Evolutionary conservation across 2,888 invertebrate genomes (phyloP), one percentile per base, ranked within the genome.

Genomic region (Deilephila elpenor): DNA sequence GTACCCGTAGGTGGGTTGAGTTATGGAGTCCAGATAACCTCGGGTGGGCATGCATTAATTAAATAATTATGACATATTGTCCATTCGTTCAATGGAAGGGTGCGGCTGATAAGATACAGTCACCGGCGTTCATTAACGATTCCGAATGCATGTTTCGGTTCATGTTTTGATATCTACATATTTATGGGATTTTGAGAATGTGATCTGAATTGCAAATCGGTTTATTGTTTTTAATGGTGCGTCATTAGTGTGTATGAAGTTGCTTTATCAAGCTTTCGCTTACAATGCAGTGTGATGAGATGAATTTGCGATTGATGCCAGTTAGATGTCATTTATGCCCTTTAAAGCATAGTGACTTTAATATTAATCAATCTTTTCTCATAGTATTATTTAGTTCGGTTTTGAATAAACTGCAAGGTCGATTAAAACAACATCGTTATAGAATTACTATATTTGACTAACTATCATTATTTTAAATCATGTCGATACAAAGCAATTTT

Each of bases 1-100:
- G 76, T 78, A 78, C 78, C 78, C 83, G 89, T 89, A 88, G 86
- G 84, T 82, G 82, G 81, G 76, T 82, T 88, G 86, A 91, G 87
- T 91, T 91, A 92, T 91, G 86, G 82, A 87, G 86, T 82, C 82
- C 91, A 91, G 78, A 93, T 93, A 93, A 91, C 90, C 90, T 85
- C 81, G 84, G 84, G 85, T 83, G 83, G 90, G 89, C 85, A 87
- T 87, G 91, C 89, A 93, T 93, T 93, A 93, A 94, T 93, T 93
- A 93, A 93, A 92, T 93, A 93, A 93, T 94, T 93, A 93, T 92
- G 92, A 93, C 93, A 93, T 93, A 94, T 93, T 93, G 93, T 93
- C 84, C 85, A 90, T 88, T 88, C 89, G 87, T 90, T 90, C 89
- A 91, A 93, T 92, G 88, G 88, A 83, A 89, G 90, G 91, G 91